Conservation (phyloP, 2,113 vertebrate species). For the Colinus virginianus region DNA sequence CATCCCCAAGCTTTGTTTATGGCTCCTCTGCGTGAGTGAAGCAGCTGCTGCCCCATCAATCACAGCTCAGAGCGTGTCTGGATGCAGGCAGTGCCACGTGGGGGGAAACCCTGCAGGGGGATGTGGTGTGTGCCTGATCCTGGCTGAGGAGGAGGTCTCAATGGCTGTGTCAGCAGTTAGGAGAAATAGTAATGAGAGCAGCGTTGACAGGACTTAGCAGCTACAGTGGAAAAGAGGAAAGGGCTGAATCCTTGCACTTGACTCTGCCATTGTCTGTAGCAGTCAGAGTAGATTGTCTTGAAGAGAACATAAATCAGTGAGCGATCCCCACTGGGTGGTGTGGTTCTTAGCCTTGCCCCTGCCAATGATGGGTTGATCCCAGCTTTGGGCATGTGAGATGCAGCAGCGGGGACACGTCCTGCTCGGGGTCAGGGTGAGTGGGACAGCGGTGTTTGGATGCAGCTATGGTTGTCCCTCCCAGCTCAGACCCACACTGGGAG, state of each 20-base stretch:
- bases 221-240: accelerated
- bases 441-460: background rate
- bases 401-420: background rate
- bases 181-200: background rate
- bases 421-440: background rate
- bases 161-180: background rate
- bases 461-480: background rate
- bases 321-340: accelerated
- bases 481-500: background rate
- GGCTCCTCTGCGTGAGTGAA: background rate
- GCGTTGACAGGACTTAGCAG: background rate
- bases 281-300: background rate
- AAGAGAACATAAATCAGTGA: accelerated
- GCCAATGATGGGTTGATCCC: too few species aligned
- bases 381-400: background rate
- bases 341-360: background rate
- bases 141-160: background rate
- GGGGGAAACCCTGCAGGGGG: accelerated
- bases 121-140: background rate
- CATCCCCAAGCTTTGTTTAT: background rate
- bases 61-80: accelerated
- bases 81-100: background rate
- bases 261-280: background rate
- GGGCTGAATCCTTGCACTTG: background rate
- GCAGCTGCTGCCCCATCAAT: background rate